Conservation (phyloP, 2,797 vertebrate genomes). For the Novumbra hubbsi region DNA sequence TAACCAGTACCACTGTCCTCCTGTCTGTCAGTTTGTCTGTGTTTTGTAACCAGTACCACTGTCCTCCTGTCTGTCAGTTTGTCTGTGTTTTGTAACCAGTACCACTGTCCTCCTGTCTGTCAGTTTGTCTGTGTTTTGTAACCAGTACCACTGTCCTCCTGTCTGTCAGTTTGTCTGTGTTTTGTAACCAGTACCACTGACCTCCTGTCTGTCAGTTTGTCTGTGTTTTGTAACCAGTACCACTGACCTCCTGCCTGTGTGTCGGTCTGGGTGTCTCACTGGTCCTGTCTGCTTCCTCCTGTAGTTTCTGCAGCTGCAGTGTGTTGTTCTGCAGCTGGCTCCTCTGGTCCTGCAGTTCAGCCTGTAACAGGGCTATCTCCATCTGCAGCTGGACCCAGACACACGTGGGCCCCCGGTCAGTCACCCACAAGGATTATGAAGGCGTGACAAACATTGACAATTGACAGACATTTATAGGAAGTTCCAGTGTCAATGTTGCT, state of each 20-base stretch:
- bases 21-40: neutral
- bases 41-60: neutral
- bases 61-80: constrained; percentile 63
- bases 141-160: constrained; percentile 57
- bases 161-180: constrained; percentile 32
- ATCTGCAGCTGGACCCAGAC: constrained; percentile 77
- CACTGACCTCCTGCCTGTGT: constrained; percentile 66
- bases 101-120: neutral
- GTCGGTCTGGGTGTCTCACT: constrained; percentile 43
- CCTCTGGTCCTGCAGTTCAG: constrained; percentile 81
- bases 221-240: neutral
- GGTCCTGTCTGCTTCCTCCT: constrained; percentile 56
- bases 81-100: neutral
- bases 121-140: neutral
- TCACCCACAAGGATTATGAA: too few relatives aligned
- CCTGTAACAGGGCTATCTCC: constrained; percentile 84
- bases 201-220: neutral
- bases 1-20: too few relatives aligned
- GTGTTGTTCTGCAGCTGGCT: constrained; percentile 69
- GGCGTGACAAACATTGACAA: too few relatives aligned
- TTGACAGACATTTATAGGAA: too few relatives aligned
- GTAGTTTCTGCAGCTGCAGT: constrained; percentile 71
- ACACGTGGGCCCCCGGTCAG: too few relatives aligned
- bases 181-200: too few relatives aligned
- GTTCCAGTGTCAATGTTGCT: too few relatives aligned